These are phyloP conservation scores for Spea bombifrons DNA, from an alignment of 2,113 vertebrate species.

Conservation along the genomic window DNA sequence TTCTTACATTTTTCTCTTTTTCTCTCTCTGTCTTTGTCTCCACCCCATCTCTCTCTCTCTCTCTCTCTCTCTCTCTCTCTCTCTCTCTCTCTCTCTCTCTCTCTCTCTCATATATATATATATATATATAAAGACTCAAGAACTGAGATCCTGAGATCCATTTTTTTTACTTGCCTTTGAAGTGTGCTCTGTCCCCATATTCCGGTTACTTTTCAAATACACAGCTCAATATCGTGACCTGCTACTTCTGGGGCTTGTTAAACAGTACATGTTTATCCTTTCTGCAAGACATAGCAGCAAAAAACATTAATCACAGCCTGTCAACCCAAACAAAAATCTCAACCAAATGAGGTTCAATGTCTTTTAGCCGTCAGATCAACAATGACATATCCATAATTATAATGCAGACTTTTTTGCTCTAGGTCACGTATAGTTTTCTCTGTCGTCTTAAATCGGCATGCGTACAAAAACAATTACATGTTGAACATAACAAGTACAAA, in stretches of 20 bases:
- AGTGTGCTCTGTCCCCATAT: neutral
- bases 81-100: too few relatives aligned
- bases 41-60: too few relatives aligned
- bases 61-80: too few relatives aligned
- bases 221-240: slow-evolving; percentile 11
- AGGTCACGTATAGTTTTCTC: neutral
- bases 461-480: slow-evolving; percentile 2
- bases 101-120: too few relatives aligned
- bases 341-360: slow-evolving; percentile 22
- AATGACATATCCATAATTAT: slow-evolving; percentile 29
- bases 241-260: slow-evolving; percentile 32
- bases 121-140: too few relatives aligned
- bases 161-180: neutral
- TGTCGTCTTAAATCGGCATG: neutral
- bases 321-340: slow-evolving; percentile 32
- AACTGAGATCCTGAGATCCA: neutral
- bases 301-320: slow-evolving; percentile 44
- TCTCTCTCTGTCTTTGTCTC: too few relatives aligned
- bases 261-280: slow-evolving; percentile 38
- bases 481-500: neutral
- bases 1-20: too few relatives aligned
- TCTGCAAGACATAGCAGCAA: slow-evolving; percentile 23
- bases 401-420: neutral
- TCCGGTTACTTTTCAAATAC: neutral
- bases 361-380: slow-evolving; percentile 2